phyloP scores from a whole-genome alignment of 92 coral and sea anemone genomes.

The Palythoa grandiflora region DNA sequence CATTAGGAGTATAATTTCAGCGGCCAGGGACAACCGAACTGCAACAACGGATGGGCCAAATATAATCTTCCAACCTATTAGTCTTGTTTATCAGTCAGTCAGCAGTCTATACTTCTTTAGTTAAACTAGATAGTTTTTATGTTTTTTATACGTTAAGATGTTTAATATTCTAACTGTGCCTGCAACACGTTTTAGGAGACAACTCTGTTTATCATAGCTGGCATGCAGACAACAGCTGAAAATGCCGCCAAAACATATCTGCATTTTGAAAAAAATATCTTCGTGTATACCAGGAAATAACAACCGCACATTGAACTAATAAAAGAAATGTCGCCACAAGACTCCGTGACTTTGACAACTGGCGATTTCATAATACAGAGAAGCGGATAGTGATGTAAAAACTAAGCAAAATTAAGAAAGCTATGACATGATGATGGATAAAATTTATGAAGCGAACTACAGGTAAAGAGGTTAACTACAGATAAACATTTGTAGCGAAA shows the following conservation, averaged over 20 bases:
- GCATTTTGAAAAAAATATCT: background rate
- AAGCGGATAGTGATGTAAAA: no score
- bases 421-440: background rate
- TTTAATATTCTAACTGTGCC: background rate
- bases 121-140: no score
- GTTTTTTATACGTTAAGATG: background rate
- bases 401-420: no score
- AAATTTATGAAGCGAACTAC: background rate
- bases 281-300: background rate
- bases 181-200: background rate
- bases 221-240: background rate
- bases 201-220: background rate
- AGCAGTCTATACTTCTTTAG: no score
- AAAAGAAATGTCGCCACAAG: no score
- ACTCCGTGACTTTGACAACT: no score
- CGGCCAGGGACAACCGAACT: no score
- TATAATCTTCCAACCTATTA: no score
- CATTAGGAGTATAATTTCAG: no score
- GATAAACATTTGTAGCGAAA: background rate
- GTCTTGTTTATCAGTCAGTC: no score
- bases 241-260: background rate
- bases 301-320: background rate
- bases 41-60: no score
- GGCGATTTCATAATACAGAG: no score
- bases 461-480: background rate